These are phyloP conservation scores for Hypocryptadius cinnamomeus DNA, from an alignment of 2,113 vertebrate species.

Conservation along the genomic window DNA sequence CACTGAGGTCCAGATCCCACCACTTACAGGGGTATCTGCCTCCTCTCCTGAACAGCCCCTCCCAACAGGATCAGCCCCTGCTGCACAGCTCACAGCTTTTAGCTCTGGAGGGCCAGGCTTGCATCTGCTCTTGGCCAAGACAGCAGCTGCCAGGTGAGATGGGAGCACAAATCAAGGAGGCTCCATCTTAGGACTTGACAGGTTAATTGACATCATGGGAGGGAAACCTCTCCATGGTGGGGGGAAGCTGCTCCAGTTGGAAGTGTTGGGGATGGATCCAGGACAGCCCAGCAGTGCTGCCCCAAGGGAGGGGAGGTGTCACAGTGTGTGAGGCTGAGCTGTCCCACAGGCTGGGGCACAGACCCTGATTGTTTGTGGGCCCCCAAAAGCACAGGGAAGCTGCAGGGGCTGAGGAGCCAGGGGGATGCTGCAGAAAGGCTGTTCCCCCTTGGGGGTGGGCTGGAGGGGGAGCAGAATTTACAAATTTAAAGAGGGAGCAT, in stretches of 20 bases:
- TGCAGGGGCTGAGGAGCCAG: not conserved
- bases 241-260: not conserved
- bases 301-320: rapidly evolving
- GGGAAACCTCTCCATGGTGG: not conserved
- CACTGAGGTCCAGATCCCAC: rapidly evolving
- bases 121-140: not conserved
- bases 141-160: not conserved
- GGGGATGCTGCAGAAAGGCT: not conserved
- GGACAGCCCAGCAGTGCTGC: rapidly evolving
- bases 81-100: not conserved
- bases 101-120: not conserved
- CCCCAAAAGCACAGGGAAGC: not conserved
- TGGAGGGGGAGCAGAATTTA: not conserved
- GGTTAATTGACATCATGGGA: not conserved
- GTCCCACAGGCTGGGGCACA: not conserved
- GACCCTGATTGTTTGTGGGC: not conserved
- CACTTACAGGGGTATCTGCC: not conserved
- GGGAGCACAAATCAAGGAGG: not conserved
- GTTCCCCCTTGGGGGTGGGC: not conserved
- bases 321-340: not conserved
- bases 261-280: not conserved
- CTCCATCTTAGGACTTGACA: not conserved
- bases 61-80: not conserved
- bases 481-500: not conserved
- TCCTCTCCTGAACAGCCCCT: not conserved